Evolutionary conservation across 2,888 invertebrate genomes (phyloP).

Genomic region (Dolomedes plantarius): DNA sequence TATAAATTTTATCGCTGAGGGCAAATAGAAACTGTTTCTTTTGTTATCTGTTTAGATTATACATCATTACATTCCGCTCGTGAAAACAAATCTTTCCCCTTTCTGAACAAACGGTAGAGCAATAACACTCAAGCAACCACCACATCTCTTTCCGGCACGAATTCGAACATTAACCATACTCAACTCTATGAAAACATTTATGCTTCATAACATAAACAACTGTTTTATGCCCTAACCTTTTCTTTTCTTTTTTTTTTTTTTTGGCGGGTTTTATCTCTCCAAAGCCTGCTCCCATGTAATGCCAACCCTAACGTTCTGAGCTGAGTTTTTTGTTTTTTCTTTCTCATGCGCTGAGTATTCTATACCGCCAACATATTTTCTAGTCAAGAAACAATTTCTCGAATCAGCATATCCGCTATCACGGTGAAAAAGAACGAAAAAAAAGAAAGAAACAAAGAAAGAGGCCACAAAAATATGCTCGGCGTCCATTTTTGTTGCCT

Average conservation of each 20-base stretch:
- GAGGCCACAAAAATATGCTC: conserved; percentile 23
- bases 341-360: not conserved
- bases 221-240: not conserved
- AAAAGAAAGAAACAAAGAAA: not conserved
- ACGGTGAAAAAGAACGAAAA: not conserved
- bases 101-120: too few species aligned
- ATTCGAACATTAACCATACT: conserved; percentile 8
- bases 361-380: not conserved
- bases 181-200: conserved; percentile 5
- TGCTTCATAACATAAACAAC: conserved; percentile 5
- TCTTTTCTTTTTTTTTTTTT: too few species aligned
- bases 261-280: too few species aligned
- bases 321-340: not conserved
- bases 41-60: too few species aligned
- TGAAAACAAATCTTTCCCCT: too few species aligned
- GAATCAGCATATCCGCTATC: conserved; percentile 54
- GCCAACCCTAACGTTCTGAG: not conserved
- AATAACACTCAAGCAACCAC: too few species aligned
- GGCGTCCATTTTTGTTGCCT: conserved; percentile 28
- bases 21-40: too few species aligned
- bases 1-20: too few species aligned
- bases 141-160: not conserved
- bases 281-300: too few species aligned
- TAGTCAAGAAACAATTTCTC: conserved; percentile 49
- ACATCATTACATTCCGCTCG: too few species aligned